phyloP scores from a whole-genome alignment of 2,797 vertebrate genomes.

The Myotis daubentonii region DNA sequence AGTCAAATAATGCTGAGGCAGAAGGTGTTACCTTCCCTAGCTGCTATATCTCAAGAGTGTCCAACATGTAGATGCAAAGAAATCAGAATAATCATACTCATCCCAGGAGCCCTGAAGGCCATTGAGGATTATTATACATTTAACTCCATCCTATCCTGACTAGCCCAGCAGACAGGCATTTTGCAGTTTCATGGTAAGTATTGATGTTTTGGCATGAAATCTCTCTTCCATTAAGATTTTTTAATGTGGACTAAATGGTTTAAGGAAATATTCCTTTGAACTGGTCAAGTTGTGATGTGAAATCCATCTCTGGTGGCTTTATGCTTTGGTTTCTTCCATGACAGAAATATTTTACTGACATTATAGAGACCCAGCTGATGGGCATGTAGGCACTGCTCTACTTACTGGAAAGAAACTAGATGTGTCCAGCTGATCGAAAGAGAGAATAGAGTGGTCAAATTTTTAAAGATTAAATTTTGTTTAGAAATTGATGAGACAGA shows the following conservation, averaged over 20 bases:
- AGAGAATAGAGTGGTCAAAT: not conserved
- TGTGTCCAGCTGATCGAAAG: not conserved
- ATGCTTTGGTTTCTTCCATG: not conserved
- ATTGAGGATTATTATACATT: not conserved
- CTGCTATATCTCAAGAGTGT: not conserved
- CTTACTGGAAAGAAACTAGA: not conserved
- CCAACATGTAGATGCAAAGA: not conserved
- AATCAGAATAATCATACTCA: not conserved
- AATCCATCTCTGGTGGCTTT: not conserved
- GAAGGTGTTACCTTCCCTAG: not conserved
- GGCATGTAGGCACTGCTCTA: not conserved
- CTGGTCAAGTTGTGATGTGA: not conserved
- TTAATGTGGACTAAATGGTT: not conserved
- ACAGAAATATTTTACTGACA: not conserved
- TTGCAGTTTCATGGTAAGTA: not conserved
- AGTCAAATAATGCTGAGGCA: not conserved
- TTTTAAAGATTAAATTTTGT: constrained; percentile 14
- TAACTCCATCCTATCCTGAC: not conserved
- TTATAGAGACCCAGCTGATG: not conserved
- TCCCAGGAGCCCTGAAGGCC: not conserved
- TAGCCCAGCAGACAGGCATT: not conserved
- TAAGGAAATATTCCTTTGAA: not conserved
- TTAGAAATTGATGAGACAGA: not conserved
- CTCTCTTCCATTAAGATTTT: constrained; percentile 1
- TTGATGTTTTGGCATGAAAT: constrained; percentile 24